These are phyloP conservation scores for Rhizomys pruinosus DNA, from an alignment of 2,113 vertebrate genomes.

Conservation along the genomic window DNA sequence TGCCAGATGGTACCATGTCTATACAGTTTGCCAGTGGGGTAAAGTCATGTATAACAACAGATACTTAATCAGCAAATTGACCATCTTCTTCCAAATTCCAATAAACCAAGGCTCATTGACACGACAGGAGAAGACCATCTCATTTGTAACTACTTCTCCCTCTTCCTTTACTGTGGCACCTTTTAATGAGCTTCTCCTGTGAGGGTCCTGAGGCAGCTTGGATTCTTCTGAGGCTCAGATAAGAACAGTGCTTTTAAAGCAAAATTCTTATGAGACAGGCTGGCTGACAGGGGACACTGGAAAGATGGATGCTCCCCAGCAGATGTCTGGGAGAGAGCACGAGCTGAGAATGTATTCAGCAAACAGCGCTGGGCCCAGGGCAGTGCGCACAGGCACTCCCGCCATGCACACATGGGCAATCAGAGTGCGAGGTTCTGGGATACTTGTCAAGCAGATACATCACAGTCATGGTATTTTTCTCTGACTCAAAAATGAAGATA, in stretches of 20 bases:
- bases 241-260: background rate
- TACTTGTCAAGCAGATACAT: background rate
- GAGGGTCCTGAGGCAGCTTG: background rate
- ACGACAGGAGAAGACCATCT: background rate
- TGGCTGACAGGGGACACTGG: background rate
- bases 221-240: background rate
- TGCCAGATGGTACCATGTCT: fast-evolving
- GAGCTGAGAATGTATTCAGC: background rate
- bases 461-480: background rate
- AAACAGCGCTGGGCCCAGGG: background rate
- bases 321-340: background rate
- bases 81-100: constrained; percentile 4
- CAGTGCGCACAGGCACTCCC: background rate
- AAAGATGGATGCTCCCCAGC: background rate
- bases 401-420: background rate
- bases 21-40: background rate
- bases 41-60: background rate
- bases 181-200: background rate
- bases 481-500: background rate
- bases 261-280: background rate
- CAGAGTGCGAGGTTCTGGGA: background rate
- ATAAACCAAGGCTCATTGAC: background rate
- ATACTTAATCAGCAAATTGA: background rate
- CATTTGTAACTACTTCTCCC: background rate
- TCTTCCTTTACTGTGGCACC: no score